phyloP scores from a whole-genome alignment of 2,888 invertebrate species.

The Calameuta pallipes region DNA sequence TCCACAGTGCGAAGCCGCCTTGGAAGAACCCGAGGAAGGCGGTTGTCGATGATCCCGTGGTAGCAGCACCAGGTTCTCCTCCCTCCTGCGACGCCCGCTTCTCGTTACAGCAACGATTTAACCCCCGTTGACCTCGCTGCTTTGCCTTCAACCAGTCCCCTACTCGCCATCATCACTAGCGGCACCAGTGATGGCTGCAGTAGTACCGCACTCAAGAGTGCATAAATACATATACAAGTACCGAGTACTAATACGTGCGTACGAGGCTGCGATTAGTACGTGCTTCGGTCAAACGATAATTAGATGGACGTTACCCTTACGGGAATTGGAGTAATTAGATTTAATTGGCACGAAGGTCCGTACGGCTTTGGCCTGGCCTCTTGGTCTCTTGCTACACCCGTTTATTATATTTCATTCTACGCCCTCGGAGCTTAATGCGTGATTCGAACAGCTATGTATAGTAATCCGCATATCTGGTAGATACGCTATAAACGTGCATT shows the following conservation, averaged over 20 bases:
- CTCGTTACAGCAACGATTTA: constrained; percentile 46
- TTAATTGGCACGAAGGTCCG: constrained; percentile 52
- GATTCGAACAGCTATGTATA: background rate
- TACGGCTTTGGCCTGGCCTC: background rate
- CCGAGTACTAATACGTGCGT: constrained; percentile 15
- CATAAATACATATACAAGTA: constrained; percentile 17
- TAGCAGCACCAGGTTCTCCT: background rate
- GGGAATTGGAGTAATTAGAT: constrained; percentile 60
- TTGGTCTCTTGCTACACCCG: background rate
- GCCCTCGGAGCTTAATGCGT: background rate
- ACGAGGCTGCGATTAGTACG: constrained; percentile 51
- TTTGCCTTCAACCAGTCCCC: constrained; percentile 25
- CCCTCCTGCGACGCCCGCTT: background rate
- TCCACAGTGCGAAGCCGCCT: background rate
- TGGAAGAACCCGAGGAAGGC: background rate
- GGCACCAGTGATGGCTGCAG: constrained; percentile 4
- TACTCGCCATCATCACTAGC: constrained; percentile 17
- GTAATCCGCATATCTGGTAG: background rate
- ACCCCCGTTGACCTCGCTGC: constrained; percentile 56
- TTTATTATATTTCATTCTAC: background rate
- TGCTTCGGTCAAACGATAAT: constrained; percentile 58
- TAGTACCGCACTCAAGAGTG: constrained; percentile 11
- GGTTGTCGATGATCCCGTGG: background rate
- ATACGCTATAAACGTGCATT: background rate
- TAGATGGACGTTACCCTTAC: constrained; percentile 60